Evolutionary conservation across 2,113 vertebrate species (phyloP), one percentile per base, ranked within the genome.

Genomic region (Hypocryptadius cinnamomeus): DNA sequence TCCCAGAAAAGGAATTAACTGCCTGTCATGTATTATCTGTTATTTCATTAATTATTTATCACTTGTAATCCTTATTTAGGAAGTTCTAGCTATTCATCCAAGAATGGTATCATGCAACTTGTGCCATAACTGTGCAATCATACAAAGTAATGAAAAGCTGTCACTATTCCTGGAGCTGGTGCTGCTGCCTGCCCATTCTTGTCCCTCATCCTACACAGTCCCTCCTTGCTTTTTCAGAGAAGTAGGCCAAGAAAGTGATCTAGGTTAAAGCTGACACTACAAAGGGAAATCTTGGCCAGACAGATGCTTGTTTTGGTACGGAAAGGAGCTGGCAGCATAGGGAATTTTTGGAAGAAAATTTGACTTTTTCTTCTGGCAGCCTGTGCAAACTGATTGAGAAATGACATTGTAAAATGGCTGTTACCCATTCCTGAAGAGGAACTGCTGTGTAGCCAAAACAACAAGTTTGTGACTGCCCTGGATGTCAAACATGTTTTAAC

Each of bases 1-100:
- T 91, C 76, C 51, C 60, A 80, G 60, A 37, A 93, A 92, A 74
- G 11, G 5, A 68, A 69, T 87, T 87, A 89, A 87, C 59, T 89
- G 24, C 31, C 31, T 79, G 47, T 59, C 85, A 27, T 37, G 30
- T 59, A 44, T 66, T 74, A 79, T 56, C 78, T 2, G 1, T 30
- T 48, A 48, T 53, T 82, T 91, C 65, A 69, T 91, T 88, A 66
- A 40, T 85, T 77, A 91, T 91, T 94, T 89, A 76, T 89, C 66
- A 66, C 39, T 76, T 70, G 31, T 27, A 70, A 69, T 89, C 53
- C 42, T 69, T 57, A 76, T 70, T 79, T 76, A 69, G 85, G 74
- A 92, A 87, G 66, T 92, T 85, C 47, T 53, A 42, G 69, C 76
- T 89, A 65, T 53, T 57, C 54, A 87, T 90, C 61, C 45, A 79